Conservation (phyloP, 2,113 vertebrate species). For the Pelmatolapia mariae region DNA sequence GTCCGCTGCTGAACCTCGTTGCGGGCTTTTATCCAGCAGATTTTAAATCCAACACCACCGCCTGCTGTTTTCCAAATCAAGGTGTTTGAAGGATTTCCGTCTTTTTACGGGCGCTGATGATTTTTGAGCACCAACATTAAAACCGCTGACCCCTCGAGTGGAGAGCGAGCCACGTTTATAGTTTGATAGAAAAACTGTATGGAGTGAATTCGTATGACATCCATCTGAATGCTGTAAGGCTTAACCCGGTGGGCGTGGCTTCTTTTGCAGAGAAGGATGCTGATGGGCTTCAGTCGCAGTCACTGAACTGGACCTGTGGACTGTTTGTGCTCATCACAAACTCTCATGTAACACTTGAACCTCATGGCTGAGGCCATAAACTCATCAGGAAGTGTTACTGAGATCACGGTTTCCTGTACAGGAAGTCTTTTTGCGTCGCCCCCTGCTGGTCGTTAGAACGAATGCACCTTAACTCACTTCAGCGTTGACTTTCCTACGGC, state of each 20-base stretch:
- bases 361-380: not conserved
- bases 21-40: not conserved
- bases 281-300: not conserved
- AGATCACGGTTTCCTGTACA: not conserved
- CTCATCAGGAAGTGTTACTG: not conserved
- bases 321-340: not conserved
- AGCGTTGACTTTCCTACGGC: not conserved
- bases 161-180: not conserved
- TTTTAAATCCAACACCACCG: not conserved
- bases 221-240: not conserved
- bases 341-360: not conserved
- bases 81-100: rapidly evolving
- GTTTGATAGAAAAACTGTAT: not conserved
- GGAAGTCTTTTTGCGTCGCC: not conserved
- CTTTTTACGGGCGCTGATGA: rapidly evolving
- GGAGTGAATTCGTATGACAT: not conserved
- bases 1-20: not conserved
- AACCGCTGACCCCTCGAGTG: rapidly evolving
- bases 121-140: not conserved
- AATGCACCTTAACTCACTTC: not conserved
- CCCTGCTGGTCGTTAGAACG: rapidly evolving
- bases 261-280: not conserved
- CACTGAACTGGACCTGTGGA: not conserved
- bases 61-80: not conserved
- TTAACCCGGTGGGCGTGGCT: not conserved